Evolutionary conservation across 2,888 invertebrate genomes (phyloP), one percentile per base, ranked within the genome.

Genomic region (Chalcosyrphus nemorum): DNA sequence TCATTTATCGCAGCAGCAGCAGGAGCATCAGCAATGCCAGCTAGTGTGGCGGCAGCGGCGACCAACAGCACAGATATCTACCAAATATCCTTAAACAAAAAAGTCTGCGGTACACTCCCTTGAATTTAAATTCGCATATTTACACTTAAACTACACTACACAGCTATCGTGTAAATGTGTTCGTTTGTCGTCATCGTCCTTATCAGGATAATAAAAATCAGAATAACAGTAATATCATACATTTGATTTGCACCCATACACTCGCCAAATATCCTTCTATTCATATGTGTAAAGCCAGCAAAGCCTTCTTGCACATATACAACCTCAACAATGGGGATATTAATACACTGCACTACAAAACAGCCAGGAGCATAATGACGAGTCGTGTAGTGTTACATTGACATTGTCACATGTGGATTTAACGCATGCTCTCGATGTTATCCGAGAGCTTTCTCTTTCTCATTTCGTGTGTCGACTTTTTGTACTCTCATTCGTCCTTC

Each of bases 181-280:
- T 78, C 71, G 71, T 71, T 63, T 77, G 77, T 70, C 71, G 71
- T 77, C 70, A 70, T 71, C 63, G 56, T 63, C 57, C 78, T 78
- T 78, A 78, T 78, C 78, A 78, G 78, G 47, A 71, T 78, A 78
- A 71, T 78, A 78, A 63, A 78, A 78, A 78, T 78, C 71, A 71
- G 68, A 78, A 78, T 71, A 71, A 78, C 61, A 27, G 78, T 78
- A 70, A 71, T 71, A 71, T 71, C 71, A 71, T 78, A 78, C 41
- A 78, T 78, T 78, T 78, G 61, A 43, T 70, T 59, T 63, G 27
- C 56, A 56, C 71, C 47, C 71, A 70, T 4, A 71, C 78, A 70
- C 50, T 24, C 9, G 24, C 45, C 17, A 9, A n/a, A 38, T 52
- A 32, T 61, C 24, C 35, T 27, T 52, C 27, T 41, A 43, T 38